A percentile compares a stretch with the other conserved stretches of the same genome.
Conservation (phyloP, 2,888 invertebrate genomes). For the Acleris sparsana region DNA sequence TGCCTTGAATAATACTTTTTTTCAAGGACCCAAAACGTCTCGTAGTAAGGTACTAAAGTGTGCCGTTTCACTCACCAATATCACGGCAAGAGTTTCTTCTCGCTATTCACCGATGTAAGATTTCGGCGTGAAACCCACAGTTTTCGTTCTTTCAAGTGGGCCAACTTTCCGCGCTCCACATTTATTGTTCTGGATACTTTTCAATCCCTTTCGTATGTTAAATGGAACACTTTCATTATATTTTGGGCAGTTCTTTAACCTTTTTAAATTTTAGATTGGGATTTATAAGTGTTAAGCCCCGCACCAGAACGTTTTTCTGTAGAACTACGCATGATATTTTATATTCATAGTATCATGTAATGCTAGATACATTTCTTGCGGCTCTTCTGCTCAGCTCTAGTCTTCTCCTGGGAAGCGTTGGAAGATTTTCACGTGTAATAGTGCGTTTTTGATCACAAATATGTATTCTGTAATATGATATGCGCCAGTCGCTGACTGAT, state of each 20-base stretch:
- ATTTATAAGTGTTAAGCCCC: neutral
- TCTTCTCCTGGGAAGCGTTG: too few species aligned
- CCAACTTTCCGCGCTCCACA: slow-evolving; percentile 40
- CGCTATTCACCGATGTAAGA: slow-evolving; percentile 28
- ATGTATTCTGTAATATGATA: too few species aligned
- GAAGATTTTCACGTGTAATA: too few species aligned
- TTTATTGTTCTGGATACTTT: slow-evolving; percentile 22
- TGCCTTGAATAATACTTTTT: neutral
- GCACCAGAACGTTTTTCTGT: too few species aligned
- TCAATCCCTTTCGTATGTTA: slow-evolving; percentile 18
- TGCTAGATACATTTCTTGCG: too few species aligned
- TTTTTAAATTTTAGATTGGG: neutral
- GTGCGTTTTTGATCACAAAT: too few species aligned
- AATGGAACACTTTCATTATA: slow-evolving; percentile 6
- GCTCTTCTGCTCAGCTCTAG: too few species aligned
- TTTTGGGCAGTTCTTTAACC: neutral
- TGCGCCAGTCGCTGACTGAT: too few species aligned
- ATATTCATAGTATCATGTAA: too few species aligned
- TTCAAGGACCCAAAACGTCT: slow-evolving; percentile 6
- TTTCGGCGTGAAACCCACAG: slow-evolving; percentile 24
- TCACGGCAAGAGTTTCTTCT: slow-evolving; percentile 43
- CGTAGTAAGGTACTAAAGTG: slow-evolving; percentile 17
- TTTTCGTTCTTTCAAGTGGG: slow-evolving; percentile 46
- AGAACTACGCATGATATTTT: too few species aligned
- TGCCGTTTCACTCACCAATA: slow-evolving; percentile 48